Evolutionary conservation across 2,113 vertebrate genomes (phyloP).

Genomic region (Sinosuthora webbiana): DNA sequence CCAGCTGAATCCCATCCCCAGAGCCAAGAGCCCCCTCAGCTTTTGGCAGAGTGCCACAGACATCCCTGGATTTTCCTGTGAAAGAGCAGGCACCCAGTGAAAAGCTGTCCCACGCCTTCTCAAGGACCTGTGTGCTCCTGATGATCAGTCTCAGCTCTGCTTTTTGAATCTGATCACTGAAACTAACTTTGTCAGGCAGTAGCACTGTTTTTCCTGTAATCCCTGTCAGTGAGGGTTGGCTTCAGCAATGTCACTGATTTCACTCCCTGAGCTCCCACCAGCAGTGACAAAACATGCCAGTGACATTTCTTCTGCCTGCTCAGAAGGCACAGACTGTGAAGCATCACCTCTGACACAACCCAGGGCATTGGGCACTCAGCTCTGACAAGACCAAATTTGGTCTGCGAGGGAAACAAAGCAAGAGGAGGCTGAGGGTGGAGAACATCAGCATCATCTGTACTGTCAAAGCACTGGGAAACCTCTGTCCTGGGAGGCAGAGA

Average conservation of each 20-base stretch:
- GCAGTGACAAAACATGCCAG: background rate
- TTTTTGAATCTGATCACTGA: background rate
- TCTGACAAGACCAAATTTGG: background rate
- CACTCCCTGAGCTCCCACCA: background rate
- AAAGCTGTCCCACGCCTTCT: background rate
- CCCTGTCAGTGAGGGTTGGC: background rate
- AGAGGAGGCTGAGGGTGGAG: background rate
- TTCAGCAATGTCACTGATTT: background rate
- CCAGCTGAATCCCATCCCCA: background rate
- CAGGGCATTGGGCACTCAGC: background rate
- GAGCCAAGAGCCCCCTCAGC: background rate
- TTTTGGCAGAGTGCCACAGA: background rate
- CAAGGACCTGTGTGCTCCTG: background rate
- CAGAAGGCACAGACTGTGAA: background rate
- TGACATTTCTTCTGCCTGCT: background rate
- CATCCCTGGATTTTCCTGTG: background rate
- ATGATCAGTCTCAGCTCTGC: background rate
- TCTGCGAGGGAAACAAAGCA: background rate
- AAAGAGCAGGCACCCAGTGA: background rate
- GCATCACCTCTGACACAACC: background rate
- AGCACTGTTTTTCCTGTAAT: background rate
- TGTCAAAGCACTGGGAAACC: background rate
- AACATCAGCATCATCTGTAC: background rate
- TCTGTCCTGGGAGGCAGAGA: background rate
- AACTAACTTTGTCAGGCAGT: background rate